Evolutionary conservation across 2,113 vertebrate genomes (phyloP).

Genomic region (Diadophis punctatus): DNA sequence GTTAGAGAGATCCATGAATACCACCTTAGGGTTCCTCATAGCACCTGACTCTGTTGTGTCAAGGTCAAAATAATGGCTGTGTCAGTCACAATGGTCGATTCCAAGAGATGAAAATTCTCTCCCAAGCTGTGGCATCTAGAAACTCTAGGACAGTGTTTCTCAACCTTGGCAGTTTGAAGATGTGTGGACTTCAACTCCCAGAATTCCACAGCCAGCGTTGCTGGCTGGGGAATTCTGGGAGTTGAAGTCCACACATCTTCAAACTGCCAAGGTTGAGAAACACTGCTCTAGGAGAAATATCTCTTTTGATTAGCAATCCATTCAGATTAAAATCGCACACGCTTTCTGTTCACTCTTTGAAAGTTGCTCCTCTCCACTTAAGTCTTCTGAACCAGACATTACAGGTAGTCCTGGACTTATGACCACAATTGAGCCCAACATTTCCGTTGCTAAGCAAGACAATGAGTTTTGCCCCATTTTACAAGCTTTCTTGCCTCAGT

Average conservation of each 20-base stretch:
- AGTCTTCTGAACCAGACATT: not conserved
- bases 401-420: no score
- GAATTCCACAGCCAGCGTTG: no score
- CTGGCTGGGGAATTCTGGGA: no score
- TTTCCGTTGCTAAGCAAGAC: no score
- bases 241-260: no score
- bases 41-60: not conserved
- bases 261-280: no score
- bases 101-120: not conserved
- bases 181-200: no score
- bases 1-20: not conserved
- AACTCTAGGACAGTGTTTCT: no score
- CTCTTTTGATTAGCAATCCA: constrained; percentile 17
- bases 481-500: no score
- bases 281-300: constrained; percentile 22
- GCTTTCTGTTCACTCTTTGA: not conserved
- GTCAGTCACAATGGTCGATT: not conserved
- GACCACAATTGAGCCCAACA: no score
- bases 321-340: constrained; percentile 2
- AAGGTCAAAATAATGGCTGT: not conserved
- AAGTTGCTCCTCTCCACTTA: not conserved
- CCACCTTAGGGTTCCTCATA: not conserved
- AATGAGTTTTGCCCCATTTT: no score
- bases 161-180: no score
- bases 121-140: not conserved